These are phyloP conservation scores for Gasteruption jaculator DNA, from an alignment of 2,888 invertebrate species.

Conservation along the genomic window DNA sequence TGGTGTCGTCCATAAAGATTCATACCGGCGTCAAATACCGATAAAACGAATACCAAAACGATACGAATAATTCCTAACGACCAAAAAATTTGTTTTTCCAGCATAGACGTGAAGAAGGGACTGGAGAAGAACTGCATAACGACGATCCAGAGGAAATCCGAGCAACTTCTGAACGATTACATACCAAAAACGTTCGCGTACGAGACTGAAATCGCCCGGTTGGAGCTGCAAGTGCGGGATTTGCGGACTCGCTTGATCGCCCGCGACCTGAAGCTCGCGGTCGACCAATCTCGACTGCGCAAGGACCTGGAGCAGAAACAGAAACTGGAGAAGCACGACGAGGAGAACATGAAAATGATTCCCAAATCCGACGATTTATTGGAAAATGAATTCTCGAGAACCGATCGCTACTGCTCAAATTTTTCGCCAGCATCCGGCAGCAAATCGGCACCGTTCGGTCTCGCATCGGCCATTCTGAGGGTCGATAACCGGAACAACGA, in stretches of 20 bases:
- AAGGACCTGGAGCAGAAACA: constrained; percentile 16
- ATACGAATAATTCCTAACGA: no score
- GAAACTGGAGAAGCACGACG: constrained; percentile 11
- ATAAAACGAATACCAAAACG: no score
- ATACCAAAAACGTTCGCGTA: constrained; percentile 43
- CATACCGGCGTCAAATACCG: no score
- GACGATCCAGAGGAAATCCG: constrained; percentile 34
- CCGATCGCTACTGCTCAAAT: no score
- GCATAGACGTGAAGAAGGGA: constrained; percentile 32
- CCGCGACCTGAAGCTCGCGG: constrained; percentile 1
- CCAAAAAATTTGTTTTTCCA: constrained; percentile 24
- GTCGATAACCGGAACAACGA: no score
- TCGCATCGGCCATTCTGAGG: no score
- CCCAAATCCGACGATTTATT: no score
- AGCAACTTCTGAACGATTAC: constrained; percentile 31
- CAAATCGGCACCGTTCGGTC: no score
- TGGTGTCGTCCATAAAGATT: no score
- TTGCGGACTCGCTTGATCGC: constrained; percentile 21
- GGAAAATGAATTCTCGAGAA: no score
- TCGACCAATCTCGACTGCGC: constrained; percentile 5
- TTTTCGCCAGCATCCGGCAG: no score
- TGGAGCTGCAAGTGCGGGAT: constrained; percentile 33
- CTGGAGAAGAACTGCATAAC: constrained; percentile 30
- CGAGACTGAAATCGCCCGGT: constrained; percentile 43
- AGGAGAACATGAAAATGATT: constrained; percentile 15